Evolutionary conservation across 2,888 invertebrate genomes (phyloP).

Genomic region (Margaritifera margaritifera): DNA sequence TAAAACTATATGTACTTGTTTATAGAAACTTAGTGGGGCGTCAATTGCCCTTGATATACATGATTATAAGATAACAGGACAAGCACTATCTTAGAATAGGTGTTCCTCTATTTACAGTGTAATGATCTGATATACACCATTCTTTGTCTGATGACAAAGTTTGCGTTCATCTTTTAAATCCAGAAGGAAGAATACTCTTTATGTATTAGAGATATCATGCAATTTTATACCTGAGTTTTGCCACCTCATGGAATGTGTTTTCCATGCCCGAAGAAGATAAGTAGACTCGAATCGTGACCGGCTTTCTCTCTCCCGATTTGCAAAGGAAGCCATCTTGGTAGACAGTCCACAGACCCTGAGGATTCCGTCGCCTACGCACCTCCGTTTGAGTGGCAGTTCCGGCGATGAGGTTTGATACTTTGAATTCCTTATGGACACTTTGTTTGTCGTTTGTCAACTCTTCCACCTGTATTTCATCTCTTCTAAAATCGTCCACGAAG

Average conservation of each 20-base stretch:
- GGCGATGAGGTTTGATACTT: conserved; percentile 10
- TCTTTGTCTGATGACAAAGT: too few relatives aligned
- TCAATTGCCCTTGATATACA: too few relatives aligned
- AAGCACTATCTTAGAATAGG: too few relatives aligned
- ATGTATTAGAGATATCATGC: too few relatives aligned
- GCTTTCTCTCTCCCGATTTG: conserved; percentile 13
- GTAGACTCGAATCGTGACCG: conserved; percentile 47
- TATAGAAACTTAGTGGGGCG: too few relatives aligned
- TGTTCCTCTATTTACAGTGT: too few relatives aligned
- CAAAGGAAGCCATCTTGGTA: conserved; percentile 32
- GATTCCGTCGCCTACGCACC: neutral
- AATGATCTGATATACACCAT: too few relatives aligned
- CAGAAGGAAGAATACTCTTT: too few relatives aligned
- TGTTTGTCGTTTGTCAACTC: conserved; percentile 8
- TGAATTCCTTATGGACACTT: conserved; percentile 3
- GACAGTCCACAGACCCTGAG: conserved; percentile 42
- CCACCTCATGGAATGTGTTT: conserved; percentile 52
- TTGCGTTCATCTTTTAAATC: too few relatives aligned
- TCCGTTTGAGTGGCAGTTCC: too few relatives aligned
- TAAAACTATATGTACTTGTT: too few relatives aligned
- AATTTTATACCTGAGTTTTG: conserved; percentile 48
- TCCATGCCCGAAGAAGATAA: conserved; percentile 38
- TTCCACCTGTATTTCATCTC: conserved; percentile 30
- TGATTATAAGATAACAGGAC: too few relatives aligned
- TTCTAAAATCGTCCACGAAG: conserved; percentile 41